Conservation (phyloP, 2,113 vertebrate species). For the Ptyas mucosa region DNA sequence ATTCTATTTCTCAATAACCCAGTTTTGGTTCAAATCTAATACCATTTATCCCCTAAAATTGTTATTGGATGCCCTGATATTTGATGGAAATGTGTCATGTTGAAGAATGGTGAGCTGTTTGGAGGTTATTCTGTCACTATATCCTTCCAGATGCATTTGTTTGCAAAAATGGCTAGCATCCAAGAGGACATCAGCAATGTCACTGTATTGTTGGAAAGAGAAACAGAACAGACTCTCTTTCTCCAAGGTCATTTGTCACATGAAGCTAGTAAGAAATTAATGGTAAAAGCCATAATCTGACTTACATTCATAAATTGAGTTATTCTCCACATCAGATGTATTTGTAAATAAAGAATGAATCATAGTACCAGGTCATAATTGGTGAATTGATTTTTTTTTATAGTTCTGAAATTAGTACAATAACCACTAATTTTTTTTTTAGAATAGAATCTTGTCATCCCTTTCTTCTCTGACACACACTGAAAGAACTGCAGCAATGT, state of each 20-base stretch:
- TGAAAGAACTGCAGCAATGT: not conserved
- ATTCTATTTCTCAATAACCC: not conserved
- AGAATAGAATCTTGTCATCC: not conserved
- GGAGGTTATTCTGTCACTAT: not conserved
- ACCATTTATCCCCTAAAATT: not conserved
- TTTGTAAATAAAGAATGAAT: not conserved
- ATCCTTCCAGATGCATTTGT: not conserved
- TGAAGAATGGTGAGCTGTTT: not conserved
- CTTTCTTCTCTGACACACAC: not conserved
- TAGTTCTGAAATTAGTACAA: not conserved
- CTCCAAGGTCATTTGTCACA: not conserved
- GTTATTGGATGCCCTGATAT: not conserved
- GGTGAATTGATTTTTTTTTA: not conserved
- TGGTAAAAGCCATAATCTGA: not conserved
- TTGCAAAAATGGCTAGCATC: not conserved
- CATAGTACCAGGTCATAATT: not conserved
- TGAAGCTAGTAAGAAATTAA: not conserved
- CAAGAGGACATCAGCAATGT: slow-evolving; percentile 1
- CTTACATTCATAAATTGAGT: not conserved
- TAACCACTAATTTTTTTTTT: not conserved
- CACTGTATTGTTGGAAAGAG: not conserved
- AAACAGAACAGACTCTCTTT: not conserved
- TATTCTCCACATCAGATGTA: not conserved
- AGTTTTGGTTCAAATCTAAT: not conserved
- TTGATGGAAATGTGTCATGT: not conserved